Percentiles rank a stretch among this genome's conserved stretches.
phyloP scores from a whole-genome alignment of 2,797 vertebrate genomes.

The Miichthys miiuy region DNA sequence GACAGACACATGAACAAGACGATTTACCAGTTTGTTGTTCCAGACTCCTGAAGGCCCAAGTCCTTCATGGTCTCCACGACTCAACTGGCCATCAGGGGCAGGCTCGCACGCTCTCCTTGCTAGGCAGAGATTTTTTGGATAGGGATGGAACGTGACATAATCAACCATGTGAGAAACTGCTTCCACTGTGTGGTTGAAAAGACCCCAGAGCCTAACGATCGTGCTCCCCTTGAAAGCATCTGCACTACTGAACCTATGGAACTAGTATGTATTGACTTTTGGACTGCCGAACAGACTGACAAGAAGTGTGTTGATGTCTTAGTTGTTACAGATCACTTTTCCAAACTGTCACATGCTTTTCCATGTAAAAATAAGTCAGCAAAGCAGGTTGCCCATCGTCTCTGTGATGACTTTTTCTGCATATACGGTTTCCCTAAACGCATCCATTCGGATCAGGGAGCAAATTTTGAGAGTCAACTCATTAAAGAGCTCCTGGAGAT shows the following conservation, averaged over 20 bases:
- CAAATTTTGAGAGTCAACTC: constrained; percentile 33
- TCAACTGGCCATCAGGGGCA: constrained; percentile 27
- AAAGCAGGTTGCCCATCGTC: constrained; percentile 16
- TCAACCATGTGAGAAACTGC: constrained; percentile 24
- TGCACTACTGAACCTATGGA: constrained; percentile 26
- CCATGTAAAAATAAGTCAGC: constrained; percentile 33
- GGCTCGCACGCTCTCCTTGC: constrained; percentile 13
- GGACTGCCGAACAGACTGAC: constrained; percentile 30
- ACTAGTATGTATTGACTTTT: constrained; percentile 28
- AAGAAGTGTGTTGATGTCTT: constrained; percentile 19
- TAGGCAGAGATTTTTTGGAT: constrained; percentile 41
- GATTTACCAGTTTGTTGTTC: constrained; percentile 21
- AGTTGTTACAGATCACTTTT: constrained; percentile 31
- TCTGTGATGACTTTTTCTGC: constrained; percentile 34
- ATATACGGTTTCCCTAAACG: constrained; percentile 15
- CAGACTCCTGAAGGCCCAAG: constrained; percentile 18
- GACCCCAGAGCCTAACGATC: constrained; percentile 8
- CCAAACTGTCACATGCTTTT: constrained; percentile 29
- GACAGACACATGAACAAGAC: constrained; percentile 34
- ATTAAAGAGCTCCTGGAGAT: constrained; percentile 37
- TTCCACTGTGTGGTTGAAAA: constrained; percentile 27
- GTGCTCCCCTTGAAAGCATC: constrained; percentile 25
- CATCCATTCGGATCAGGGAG: constrained; percentile 17
- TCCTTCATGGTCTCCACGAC: constrained; percentile 22
- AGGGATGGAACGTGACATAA: constrained; percentile 29